Percentiles rank a stretch among this genome's conserved stretches.
Conservation (phyloP, 2,113 vertebrate species). For the Heterotilapia buettikoferi region DNA sequence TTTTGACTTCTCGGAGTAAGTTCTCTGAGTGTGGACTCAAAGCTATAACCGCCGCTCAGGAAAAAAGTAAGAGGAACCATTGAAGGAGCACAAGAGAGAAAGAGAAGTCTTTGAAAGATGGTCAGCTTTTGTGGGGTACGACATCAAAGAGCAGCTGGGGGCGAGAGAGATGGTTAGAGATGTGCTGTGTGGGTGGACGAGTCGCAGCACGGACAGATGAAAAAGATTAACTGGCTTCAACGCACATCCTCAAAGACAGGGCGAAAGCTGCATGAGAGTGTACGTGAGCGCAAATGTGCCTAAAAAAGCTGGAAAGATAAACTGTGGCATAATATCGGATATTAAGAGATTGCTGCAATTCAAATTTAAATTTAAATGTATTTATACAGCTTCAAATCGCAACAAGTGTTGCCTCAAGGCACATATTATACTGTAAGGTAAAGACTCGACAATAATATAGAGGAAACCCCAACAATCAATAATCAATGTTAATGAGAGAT, state of each 20-base stretch:
- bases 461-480: background rate
- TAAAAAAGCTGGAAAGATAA: background rate
- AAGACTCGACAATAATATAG: background rate
- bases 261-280: background rate
- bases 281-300: background rate
- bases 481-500: background rate
- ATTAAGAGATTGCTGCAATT: background rate
- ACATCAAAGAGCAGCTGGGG: conserved; percentile 52
- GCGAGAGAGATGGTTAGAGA: conserved; percentile 47
- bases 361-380: background rate
- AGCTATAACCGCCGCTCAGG: conserved; percentile 1
- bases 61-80: conserved; percentile 2
- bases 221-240: conserved; percentile 53
- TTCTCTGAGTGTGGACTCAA: conserved; percentile 23
- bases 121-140: conserved; percentile 52
- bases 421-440: background rate
- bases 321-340: background rate
- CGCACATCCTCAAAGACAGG: conserved; percentile 11
- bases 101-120: conserved; percentile 45
- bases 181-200: conserved; percentile 52
- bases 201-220: conserved; percentile 59
- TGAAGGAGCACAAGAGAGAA: conserved; percentile 24
- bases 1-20: conserved; percentile 5
- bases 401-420: background rate
- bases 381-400: background rate